A percentile compares a stretch with the other conserved stretches of the same genome.
Evolutionary conservation across 2,888 invertebrate species (phyloP).

Genomic region (Helicoverpa assulta): DNA sequence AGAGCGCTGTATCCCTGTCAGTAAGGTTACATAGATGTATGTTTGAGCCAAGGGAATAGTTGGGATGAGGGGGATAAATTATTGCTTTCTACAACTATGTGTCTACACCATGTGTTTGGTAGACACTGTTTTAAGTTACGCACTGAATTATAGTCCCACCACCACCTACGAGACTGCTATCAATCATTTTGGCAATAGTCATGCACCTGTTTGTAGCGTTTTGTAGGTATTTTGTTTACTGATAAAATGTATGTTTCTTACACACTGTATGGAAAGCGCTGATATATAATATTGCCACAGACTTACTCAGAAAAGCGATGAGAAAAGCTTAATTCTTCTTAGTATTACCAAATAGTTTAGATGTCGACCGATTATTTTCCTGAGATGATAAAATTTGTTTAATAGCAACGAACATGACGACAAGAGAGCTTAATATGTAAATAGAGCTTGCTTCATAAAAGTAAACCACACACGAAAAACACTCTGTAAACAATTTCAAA

Average conservation of each 20-base stretch:
- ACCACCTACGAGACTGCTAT: conserved; percentile 51
- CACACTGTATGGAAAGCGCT: background rate
- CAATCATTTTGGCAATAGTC: conserved; percentile 49
- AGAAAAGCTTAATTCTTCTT: background rate
- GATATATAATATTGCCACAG: background rate
- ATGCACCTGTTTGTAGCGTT: conserved; percentile 29
- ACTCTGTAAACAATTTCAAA: conserved; percentile 36
- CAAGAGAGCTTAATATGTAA: no score
- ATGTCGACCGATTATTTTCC: no score
- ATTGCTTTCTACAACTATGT: conserved; percentile 89
- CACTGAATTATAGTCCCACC: conserved; percentile 64
- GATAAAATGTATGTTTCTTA: background rate
- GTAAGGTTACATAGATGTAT: conserved; percentile 81
- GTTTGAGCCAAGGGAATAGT: conserved; percentile 87
- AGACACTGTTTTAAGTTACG: conserved; percentile 84
- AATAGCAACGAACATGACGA: no score
- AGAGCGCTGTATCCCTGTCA: conserved; percentile 53
- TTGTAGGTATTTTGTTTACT: background rate
- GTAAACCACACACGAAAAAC: conserved; percentile 3
- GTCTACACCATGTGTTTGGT: conserved; percentile 87
- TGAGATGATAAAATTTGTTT: no score
- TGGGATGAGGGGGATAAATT: conserved; percentile 88
- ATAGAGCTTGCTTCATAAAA: background rate
- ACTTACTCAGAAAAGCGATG: background rate
- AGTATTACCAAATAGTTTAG: no score